phyloP scores from a whole-genome alignment of 2,888 invertebrate genomes.

The Callyntrura guangdongensis region DNA sequence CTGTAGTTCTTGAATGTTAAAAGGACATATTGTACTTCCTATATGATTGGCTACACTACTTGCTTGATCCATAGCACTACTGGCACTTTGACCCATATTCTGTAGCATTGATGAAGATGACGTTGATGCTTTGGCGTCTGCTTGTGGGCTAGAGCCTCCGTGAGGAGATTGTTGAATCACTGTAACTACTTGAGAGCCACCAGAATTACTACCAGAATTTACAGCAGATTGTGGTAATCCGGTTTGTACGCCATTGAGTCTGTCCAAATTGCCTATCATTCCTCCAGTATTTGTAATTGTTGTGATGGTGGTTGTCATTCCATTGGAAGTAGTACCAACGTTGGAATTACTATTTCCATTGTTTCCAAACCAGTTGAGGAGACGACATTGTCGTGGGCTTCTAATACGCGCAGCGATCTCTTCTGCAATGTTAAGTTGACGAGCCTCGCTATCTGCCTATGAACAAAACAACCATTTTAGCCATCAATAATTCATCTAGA shows the following conservation, averaged over 20 bases:
- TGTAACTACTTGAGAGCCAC: constrained; percentile 65
- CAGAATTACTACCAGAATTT: background rate
- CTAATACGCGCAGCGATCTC: constrained; percentile 69
- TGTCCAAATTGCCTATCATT: constrained; percentile 53
- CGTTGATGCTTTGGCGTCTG: background rate
- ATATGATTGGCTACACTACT: constrained; percentile 16
- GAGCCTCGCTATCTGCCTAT: background rate
- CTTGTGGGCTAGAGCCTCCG: background rate
- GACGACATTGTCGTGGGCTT: constrained; percentile 75
- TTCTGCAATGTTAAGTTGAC: constrained; percentile 65
- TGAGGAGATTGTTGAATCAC: constrained; percentile 60
- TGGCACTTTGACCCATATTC: constrained; percentile 37
- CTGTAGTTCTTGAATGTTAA: constrained; percentile 53
- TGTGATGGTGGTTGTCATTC: constrained; percentile 73
- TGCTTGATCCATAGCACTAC: background rate
- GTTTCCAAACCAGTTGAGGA: constrained; percentile 67
- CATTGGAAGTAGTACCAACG: background rate
- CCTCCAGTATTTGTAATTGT: constrained; percentile 65
- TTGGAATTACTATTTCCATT: background rate
- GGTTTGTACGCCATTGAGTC: constrained; percentile 10
- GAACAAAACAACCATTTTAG: background rate
- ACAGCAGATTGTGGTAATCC: constrained; percentile 10
- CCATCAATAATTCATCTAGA: background rate
- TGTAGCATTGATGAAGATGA: background rate
- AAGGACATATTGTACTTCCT: constrained; percentile 54